phyloP scores from a whole-genome alignment of 2,797 vertebrate genomes.

The Mormyrus hasselquistii region DNA sequence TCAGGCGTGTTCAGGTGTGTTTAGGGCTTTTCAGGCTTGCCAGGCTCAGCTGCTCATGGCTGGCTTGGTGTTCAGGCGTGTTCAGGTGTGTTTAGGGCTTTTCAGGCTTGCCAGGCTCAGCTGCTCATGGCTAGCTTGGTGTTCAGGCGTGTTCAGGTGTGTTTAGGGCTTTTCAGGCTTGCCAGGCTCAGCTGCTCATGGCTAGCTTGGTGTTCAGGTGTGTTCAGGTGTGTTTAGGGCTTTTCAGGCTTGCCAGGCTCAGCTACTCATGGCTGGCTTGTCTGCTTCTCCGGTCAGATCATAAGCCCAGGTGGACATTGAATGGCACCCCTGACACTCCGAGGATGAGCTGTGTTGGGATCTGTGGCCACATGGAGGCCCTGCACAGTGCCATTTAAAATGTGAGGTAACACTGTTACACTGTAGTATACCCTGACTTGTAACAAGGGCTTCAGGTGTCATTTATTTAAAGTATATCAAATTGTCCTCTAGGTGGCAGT shows the following conservation, averaged over 20 bases:
- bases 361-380: background rate
- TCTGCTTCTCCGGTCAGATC: background rate
- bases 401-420: background rate
- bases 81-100: background rate
- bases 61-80: background rate
- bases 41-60: background rate
- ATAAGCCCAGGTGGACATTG: background rate
- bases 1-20: background rate
- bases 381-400: background rate
- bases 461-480: background rate
- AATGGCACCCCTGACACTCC: background rate
- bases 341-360: background rate
- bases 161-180: background rate
- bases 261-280: background rate
- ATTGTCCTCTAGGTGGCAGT: conserved; percentile 9
- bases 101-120: background rate
- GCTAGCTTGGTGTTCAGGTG: no score
- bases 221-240: background rate
- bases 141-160: background rate
- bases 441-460: background rate
- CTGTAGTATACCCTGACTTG: background rate
- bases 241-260: background rate
- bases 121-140: background rate
- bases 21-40: background rate
- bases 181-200: background rate